Conservation (phyloP, 1,140 invertebrate genomes). For the Drosophila pruinosa region DNA sequence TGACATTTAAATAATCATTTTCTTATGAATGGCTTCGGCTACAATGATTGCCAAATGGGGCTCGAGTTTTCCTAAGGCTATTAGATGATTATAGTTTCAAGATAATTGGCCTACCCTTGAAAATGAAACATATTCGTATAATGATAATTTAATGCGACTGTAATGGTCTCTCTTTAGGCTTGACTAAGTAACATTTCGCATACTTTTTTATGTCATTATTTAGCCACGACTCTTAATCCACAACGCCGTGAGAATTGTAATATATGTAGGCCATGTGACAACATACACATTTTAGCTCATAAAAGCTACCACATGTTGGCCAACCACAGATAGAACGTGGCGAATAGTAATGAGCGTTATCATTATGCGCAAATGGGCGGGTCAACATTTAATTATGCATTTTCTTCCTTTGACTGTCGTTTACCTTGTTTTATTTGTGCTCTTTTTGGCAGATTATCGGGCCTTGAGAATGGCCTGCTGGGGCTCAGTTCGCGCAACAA, state of each 20-base stretch:
- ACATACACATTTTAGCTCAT: conserved; percentile 29
- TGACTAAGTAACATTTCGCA: not conserved
- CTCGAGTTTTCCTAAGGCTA: not conserved
- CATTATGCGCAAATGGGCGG: not conserved
- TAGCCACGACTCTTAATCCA: not conserved
- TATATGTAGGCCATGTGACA: conserved; percentile 49
- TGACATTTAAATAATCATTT: conserved; percentile 13
- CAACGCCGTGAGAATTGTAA: conserved; percentile 21
- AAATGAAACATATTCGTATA: not conserved
- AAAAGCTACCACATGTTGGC: conserved; percentile 56
- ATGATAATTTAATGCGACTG: not conserved
- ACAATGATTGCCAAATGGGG: not conserved
- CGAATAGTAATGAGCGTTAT: not conserved
- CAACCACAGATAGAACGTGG: not conserved
- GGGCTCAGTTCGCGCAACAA: conserved; percentile 88
- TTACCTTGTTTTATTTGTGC: conserved; percentile 15
- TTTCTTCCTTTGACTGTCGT: conserved; percentile 27
- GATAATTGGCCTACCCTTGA: not conserved
- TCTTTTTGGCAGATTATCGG: conserved; percentile 86
- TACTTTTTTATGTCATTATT: not conserved
- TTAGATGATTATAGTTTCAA: conserved; percentile 1
- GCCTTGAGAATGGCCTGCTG: conserved; percentile 92
- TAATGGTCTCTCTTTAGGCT: not conserved
- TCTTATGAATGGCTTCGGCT: conserved; percentile 4
- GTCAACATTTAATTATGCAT: conserved; percentile 45